Evolutionary conservation across 2,888 invertebrate species (phyloP).

Genomic region (Tipula helvola): DNA sequence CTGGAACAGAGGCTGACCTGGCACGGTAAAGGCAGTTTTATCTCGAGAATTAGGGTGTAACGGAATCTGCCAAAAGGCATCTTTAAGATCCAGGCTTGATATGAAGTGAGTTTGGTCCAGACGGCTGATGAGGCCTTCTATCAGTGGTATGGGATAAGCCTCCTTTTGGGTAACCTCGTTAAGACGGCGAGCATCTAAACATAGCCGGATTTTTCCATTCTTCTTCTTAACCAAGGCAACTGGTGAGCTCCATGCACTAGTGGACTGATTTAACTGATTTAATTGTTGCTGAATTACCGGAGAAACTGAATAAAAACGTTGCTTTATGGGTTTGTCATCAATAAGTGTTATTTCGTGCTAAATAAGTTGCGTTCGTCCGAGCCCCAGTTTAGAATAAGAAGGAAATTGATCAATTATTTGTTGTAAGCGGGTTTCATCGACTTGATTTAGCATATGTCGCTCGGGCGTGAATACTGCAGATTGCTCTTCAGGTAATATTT

Average conservation of each 20-base stretch:
- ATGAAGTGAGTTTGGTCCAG: background rate
- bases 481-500: no score
- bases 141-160: background rate
- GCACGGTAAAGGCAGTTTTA: background rate
- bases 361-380: background rate
- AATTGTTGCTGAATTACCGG: constrained; percentile 16
- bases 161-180: background rate
- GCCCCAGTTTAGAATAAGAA: background rate
- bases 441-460: no score
- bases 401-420: background rate
- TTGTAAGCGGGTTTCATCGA: no score
- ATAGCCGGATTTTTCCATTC: constrained; percentile 20
- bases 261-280: constrained; percentile 20
- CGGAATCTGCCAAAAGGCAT: no score
- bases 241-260: constrained; percentile 23
- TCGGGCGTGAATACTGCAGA: no score
- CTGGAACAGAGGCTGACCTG: background rate
- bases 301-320: constrained; percentile 17
- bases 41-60: background rate
- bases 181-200: constrained; percentile 18
- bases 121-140: background rate
- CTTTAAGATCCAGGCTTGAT: background rate
- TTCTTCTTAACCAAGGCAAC: constrained; percentile 21
- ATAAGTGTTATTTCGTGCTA: background rate
- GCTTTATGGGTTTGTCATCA: constrained; percentile 15